phyloP scores from a whole-genome alignment of 92 coral and sea anemone genomes.

The Epizoanthus fatuus region DNA sequence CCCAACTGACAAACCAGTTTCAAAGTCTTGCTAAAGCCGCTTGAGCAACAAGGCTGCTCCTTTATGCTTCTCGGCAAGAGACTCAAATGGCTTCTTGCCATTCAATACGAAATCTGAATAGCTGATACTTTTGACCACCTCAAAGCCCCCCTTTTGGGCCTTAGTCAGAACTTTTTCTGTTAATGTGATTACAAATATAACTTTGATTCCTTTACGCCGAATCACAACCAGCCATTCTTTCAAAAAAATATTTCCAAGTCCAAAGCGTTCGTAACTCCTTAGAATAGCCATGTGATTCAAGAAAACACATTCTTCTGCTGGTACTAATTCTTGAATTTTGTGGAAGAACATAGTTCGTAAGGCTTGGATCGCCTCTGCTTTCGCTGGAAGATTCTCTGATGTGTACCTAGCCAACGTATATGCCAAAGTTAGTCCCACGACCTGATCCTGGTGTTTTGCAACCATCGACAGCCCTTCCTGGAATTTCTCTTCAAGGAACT shows the following conservation, averaged over 20 bases:
- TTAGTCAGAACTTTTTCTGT: background rate
- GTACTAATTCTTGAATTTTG: background rate
- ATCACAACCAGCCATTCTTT: background rate
- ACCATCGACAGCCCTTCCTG: slow-evolving; percentile 5
- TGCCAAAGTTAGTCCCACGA: background rate
- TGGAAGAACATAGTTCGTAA: background rate
- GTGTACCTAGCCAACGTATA: background rate
- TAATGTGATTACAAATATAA: background rate
- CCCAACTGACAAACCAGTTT: no score
- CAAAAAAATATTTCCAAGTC: background rate
- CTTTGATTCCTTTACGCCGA: background rate
- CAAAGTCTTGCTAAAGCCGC: background rate
- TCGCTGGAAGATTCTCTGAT: background rate
- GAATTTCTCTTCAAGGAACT: background rate
- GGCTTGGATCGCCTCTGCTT: background rate
- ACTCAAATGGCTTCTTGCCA: background rate
- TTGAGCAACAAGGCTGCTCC: background rate
- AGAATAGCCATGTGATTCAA: background rate
- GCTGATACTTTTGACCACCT: background rate
- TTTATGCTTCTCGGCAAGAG: background rate
- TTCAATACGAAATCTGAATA: slow-evolving; percentile 3
- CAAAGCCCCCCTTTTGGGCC: background rate
- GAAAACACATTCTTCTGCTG: slow-evolving; percentile 3
- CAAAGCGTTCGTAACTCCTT: background rate
- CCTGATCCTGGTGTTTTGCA: background rate